Base-by-base conservation (phyloP, 2,113 vertebrate genomes). In the Herpetotheres cachinnans region DNA sequence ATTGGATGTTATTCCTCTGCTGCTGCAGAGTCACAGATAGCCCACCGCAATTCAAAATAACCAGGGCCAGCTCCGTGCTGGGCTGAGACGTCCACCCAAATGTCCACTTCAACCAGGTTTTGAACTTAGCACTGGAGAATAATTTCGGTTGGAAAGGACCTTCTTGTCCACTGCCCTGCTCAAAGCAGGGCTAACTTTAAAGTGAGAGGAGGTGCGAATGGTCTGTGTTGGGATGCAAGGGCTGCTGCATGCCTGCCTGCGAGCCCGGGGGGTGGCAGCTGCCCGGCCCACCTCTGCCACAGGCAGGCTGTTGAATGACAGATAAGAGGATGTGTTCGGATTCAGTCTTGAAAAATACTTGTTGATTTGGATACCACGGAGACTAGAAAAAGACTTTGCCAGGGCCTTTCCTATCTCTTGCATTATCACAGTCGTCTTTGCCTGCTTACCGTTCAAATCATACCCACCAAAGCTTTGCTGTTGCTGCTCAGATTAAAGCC, bases 21-120 rank as follows among this genome's bases (percentile, higher is more conserved):
- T 80, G 67, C 40, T 44, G 55, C 47, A 49, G 46, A 42, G 79
- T 52, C 56, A 71, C 42, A 34, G 36, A 7, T 20, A 65, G 50
- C 14, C 21, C 26, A 34, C 29, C 2, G 0, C 0, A 1, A 42
- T 24, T 52, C 79, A 52, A 61, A 73, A 82, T 0, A 2, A 52
- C 30, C 30, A 20, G 49, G 29, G 13, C 9, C 30, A 61, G 10
- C 18, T 87, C 30, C 2, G 1, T 36, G 29, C 42, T 83, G 79
- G 58, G 9, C 27, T 21, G 50, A 70, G 27, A 81, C 9, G 4
- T 61, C 34, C 59, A 66, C 77, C 25, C 19, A 49, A 50, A 58
- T 20, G 14, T 47, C 55, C 36, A 16, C 36, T 61, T 58, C 25
- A 67, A 58, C 13, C 38, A 38, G 30, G 17, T 58, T 63, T 65